Percentiles rank a stretch among this genome's conserved stretches.
Conservation (phyloP, 1,140 invertebrate genomes). For the Meloidogyne hapla region DNA sequence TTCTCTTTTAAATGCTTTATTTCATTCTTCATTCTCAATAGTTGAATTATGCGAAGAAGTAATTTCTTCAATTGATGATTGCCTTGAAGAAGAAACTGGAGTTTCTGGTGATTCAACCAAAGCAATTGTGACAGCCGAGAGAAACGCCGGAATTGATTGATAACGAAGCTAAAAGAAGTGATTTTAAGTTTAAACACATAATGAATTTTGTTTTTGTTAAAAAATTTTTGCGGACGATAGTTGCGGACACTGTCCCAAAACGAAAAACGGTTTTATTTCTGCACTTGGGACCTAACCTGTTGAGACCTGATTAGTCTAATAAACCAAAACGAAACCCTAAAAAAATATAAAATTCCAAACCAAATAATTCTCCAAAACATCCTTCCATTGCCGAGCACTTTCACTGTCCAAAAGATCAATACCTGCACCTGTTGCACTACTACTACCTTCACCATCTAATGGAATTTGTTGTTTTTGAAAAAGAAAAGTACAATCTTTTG, state of each 20-base stretch:
- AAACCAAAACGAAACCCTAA: background rate
- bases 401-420: slow-evolving; percentile 37
- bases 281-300: too few relatives aligned
- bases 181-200: too few relatives aligned
- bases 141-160: slow-evolving; percentile 36
- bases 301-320: too few relatives aligned
- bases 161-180: slow-evolving; percentile 17
- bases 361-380: slow-evolving; percentile 32
- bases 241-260: too few relatives aligned
- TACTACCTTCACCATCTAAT: background rate
- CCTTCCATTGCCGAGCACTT: slow-evolving; percentile 32
- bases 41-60: background rate
- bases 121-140: slow-evolving; percentile 31
- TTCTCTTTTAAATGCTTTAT: slow-evolving; percentile 10
- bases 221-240: too few relatives aligned
- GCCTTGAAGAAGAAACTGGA: slow-evolving; percentile 15
- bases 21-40: slow-evolving; percentile 4
- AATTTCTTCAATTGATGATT: slow-evolving; percentile 15
- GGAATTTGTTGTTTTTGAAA: slow-evolving; percentile 23
- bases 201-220: too few relatives aligned
- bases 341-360: slow-evolving; percentile 2
- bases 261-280: too few relatives aligned
- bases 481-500: slow-evolving; percentile 25
- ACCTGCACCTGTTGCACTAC: background rate
- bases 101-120: slow-evolving; percentile 26